phyloP scores from a whole-genome alignment of 1,140 invertebrate species.

The Drosophila nikananu region DNA sequence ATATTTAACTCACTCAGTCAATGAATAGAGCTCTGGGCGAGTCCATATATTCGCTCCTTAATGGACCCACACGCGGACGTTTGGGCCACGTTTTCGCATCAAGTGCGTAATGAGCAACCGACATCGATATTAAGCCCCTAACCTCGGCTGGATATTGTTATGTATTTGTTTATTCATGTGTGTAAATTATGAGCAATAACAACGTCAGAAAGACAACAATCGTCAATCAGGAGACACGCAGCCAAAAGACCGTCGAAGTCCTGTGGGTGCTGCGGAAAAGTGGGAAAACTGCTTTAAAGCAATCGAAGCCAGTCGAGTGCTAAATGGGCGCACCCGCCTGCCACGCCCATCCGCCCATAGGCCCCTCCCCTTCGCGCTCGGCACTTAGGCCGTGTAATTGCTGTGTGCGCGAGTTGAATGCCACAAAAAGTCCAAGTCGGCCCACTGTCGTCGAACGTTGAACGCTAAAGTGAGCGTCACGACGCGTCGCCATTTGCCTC shows the following conservation, averaged over 20 bases:
- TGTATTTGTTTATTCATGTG: slow-evolving; percentile 61
- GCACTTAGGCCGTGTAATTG: slow-evolving; percentile 66
- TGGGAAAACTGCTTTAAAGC: slow-evolving; percentile 57
- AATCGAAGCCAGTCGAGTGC: slow-evolving; percentile 62
- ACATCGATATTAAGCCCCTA: slow-evolving; percentile 23
- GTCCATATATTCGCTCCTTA: slow-evolving; percentile 15
- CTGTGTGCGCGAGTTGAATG: slow-evolving; percentile 40
- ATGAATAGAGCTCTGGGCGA: slow-evolving; percentile 11
- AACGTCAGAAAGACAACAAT: slow-evolving; percentile 40
- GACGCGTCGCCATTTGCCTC: slow-evolving; percentile 47
- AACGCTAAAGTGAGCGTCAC: slow-evolving; percentile 31
- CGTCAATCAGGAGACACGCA: slow-evolving; percentile 40
- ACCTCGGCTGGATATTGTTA: slow-evolving; percentile 24
- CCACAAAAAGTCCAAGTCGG: slow-evolving; percentile 56
- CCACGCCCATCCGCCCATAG: slow-evolving; percentile 36
- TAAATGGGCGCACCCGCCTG: slow-evolving; percentile 36
- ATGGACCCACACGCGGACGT: slow-evolving; percentile 32
- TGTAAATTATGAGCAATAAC: slow-evolving; percentile 56
- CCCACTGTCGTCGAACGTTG: slow-evolving; percentile 23
- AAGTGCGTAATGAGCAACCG: slow-evolving; percentile 26
- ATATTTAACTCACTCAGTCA: slow-evolving; percentile 7
- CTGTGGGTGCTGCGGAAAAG: background rate
- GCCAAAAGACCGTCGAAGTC: slow-evolving; percentile 14
- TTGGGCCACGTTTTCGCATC: slow-evolving; percentile 32
- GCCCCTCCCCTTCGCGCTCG: slow-evolving; percentile 26